Evolutionary conservation across 2,888 invertebrate species (phyloP), one percentile per base, ranked within the genome.

Genomic region (Drosophila peninsularis): DNA sequence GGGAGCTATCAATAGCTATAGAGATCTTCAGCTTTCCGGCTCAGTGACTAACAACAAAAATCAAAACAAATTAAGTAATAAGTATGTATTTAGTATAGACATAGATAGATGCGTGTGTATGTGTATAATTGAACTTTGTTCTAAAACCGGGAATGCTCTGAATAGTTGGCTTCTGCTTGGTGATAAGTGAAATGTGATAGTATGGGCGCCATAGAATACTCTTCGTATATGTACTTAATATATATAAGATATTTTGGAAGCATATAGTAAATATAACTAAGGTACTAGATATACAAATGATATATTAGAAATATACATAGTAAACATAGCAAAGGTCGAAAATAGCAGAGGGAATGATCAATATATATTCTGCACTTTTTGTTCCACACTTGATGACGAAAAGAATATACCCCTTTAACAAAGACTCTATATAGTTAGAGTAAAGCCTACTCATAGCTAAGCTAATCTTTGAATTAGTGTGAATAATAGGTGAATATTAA

Each of bases 21-120:
- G 34, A 63, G 30, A 27, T 62, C 36, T 34, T 62, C 57, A 30
- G 64, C 58, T 64, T 65, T 72, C 45, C 62, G 62, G 69, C 66
- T 54, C 71, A 68, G 62, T 86, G 85, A 86, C 85, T 86, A 86
- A 86, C 87, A 70, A 75, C 36, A 72, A 75, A 77, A 78, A 71
- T 70, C 73, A 86, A 79, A 84, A 82, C 75, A 81, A 85, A 74
- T 71, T 68, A 64, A 72, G 66, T 75, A 79, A 63, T 70, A 65
- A 58, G 62, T 52, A 61, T 21, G 14, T 27, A 32, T 21, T 37
- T 11, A 67, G 62, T 74, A 21, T 21, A 52, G 14, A 24, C 36
- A 49, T 19, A 61, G 65, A 64, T 58, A 61, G n/a, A n/a, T n/a
- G n/a, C n/a, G n/a, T n/a, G n/a, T 53, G 13, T 36, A 21, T 9